A percentile compares a stretch with the other conserved stretches of the same genome.
Evolutionary conservation across 1,140 invertebrate genomes (phyloP).

Genomic region (Laodelphax striatellus): DNA sequence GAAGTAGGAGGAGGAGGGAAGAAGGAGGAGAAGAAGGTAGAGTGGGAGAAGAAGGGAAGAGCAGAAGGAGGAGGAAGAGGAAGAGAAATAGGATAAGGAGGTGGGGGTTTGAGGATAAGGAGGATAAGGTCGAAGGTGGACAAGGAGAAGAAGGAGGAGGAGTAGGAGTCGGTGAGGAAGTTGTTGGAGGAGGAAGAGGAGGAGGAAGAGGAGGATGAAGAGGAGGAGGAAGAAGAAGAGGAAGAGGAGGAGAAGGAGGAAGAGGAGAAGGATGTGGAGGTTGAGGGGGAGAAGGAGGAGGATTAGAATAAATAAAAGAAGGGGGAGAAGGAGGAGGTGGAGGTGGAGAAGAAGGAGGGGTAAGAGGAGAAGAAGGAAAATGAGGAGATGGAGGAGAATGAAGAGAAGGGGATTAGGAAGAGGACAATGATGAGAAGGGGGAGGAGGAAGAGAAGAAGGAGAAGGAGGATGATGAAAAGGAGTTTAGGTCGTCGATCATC

Average conservation of each 20-base stretch:
- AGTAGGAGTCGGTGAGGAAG: neutral
- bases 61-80: too few relatives aligned
- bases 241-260: neutral
- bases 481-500: too few relatives aligned
- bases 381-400: neutral
- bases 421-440: too few relatives aligned
- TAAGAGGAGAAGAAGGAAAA: neutral
- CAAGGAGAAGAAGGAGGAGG: too few relatives aligned
- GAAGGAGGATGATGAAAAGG: neutral
- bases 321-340: neutral
- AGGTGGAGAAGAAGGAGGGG: too few relatives aligned
- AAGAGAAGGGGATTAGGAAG: conserved; percentile 2
- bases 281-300: too few relatives aligned
- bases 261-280: neutral
- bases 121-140: too few relatives aligned
- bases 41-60: too few relatives aligned
- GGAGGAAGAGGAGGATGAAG: neutral
- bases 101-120: neutral
- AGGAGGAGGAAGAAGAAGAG: neutral
- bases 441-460: neutral
- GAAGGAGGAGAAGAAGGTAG: too few relatives aligned
- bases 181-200: neutral
- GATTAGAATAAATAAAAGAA: conserved; percentile 6
- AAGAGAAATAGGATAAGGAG: conserved; percentile 8
- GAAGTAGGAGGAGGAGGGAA: too few relatives aligned